A percentile compares a stretch with the other conserved stretches of the same genome.
These are phyloP conservation scores for Opisthocomus hoazin DNA, from an alignment of 2,113 vertebrate genomes.

Conservation along the genomic window DNA sequence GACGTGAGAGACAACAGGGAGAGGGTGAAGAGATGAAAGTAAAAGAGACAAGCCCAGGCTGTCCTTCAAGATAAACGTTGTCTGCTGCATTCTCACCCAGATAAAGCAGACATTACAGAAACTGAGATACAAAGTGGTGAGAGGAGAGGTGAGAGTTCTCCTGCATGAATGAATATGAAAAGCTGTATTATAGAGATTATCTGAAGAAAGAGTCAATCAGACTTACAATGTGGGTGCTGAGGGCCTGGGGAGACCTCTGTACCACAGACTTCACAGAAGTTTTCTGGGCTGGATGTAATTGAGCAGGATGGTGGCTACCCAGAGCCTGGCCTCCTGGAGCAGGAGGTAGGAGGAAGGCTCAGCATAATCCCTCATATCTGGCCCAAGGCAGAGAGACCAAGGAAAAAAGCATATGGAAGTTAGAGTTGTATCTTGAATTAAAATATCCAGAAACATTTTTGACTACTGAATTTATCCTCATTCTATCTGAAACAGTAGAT, in stretches of 20 bases:
- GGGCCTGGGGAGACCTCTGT: background rate
- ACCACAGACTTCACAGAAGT: background rate
- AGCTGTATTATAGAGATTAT: background rate
- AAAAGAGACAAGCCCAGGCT: background rate
- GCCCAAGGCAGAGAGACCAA: rapidly evolving
- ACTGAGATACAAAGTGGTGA: background rate
- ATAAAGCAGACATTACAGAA: background rate
- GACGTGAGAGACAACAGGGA: background rate
- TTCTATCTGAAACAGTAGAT: background rate
- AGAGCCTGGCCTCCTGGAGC: background rate
- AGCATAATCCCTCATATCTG: background rate
- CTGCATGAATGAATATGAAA: background rate
- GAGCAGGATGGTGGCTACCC: background rate
- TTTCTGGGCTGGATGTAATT: background rate
- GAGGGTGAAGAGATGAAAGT: background rate
- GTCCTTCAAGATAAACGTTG: rapidly evolving
- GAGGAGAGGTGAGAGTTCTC: background rate
- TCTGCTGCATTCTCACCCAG: background rate
- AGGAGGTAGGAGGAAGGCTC: background rate
- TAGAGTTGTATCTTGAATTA: background rate
- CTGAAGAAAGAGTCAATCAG: background rate
- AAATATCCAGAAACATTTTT: background rate
- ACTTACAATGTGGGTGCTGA: background rate
- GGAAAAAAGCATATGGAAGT: rapidly evolving
- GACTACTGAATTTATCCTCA: background rate